These are phyloP conservation scores for Actenoides lindsayi DNA, from an alignment of 2,113 vertebrate species.

Conservation along the genomic window DNA sequence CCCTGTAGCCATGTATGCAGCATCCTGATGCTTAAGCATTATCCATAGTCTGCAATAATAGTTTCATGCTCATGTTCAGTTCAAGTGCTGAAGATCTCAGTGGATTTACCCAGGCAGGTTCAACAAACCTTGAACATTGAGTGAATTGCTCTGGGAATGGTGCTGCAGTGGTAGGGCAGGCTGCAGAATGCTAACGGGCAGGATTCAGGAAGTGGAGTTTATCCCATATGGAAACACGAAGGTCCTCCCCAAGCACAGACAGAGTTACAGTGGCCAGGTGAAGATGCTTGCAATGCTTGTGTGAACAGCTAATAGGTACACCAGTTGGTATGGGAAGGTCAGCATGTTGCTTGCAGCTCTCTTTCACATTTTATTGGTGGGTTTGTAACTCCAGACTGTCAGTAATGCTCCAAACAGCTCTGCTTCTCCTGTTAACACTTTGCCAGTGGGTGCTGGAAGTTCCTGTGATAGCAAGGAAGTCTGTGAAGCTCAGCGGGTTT, in stretches of 20 bases:
- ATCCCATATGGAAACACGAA: background rate
- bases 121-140: background rate
- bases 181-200: background rate
- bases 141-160: background rate
- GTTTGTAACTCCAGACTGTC: background rate
- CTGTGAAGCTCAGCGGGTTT: background rate
- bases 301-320: background rate
- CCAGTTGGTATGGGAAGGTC: background rate
- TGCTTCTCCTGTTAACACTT: background rate
- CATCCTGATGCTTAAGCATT: background rate
- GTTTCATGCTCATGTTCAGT: accelerated
- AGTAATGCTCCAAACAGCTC: background rate
- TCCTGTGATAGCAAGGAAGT: background rate
- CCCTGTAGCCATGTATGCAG: background rate
- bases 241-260: background rate
- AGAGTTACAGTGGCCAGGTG: background rate
- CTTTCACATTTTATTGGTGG: background rate
- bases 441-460: background rate
- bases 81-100: background rate
- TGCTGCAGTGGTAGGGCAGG: background rate
- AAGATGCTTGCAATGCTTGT: background rate
- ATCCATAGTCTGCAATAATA: background rate
- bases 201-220: background rate
- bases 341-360: background rate
- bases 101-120: background rate